phyloP scores from a whole-genome alignment of 2,113 vertebrate species.

The Hemichromis elongatus region DNA sequence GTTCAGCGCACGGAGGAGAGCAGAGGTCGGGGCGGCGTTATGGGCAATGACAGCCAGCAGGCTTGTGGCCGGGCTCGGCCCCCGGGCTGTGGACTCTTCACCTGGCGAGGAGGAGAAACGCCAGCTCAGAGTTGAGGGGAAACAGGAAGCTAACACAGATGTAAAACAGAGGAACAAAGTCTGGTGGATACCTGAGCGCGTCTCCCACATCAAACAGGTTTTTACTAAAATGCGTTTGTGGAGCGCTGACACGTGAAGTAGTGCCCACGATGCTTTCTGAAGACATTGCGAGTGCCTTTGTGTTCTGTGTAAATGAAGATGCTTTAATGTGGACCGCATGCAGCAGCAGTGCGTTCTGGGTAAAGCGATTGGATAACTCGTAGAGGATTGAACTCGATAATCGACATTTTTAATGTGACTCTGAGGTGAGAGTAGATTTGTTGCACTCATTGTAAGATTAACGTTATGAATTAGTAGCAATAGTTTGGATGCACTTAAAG shows the following conservation, averaged over 20 bases:
- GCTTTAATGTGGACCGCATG: not conserved
- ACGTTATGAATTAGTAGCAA: not conserved
- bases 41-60: slow-evolving; percentile 62
- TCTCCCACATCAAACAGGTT: not conserved
- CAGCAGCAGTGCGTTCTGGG: too few relatives aligned
- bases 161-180: slow-evolving; percentile 35
- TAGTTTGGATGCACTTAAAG: not conserved
- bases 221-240: not conserved
- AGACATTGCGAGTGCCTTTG: not conserved
- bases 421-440: not conserved
- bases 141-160: slow-evolving; percentile 13
- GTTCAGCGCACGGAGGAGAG: slow-evolving; percentile 39
- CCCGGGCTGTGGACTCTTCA: slow-evolving; percentile 42
- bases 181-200: not conserved
- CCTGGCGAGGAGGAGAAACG: slow-evolving; percentile 30
- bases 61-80: slow-evolving; percentile 39
- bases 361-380: not conserved
- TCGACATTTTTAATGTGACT: not conserved
- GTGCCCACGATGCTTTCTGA: not conserved
- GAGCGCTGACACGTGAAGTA: not conserved
- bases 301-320: not conserved
- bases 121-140: slow-evolving; percentile 12
- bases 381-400: not conserved
- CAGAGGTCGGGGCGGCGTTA: slow-evolving; percentile 28
- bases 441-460: slow-evolving; percentile 8